Base-by-base conservation (phyloP, 1,140 invertebrate genomes). In the Aphidius gifuensis region DNA sequence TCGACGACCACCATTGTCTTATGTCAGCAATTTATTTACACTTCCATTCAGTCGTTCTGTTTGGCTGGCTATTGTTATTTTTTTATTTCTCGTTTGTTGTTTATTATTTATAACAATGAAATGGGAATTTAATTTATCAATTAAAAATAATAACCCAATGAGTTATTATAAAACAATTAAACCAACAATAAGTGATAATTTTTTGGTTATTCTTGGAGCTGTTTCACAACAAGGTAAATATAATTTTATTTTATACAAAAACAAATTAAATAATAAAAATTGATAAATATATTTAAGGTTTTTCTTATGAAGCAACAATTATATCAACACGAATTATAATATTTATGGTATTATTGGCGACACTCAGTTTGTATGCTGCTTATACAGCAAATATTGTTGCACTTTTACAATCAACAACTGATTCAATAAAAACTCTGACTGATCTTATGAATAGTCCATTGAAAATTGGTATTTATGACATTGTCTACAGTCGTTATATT, bases 311-410 rank as follows among this genome's bases (percentile, higher is more conserved):
- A 39, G 66, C 77, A 0, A 66, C 66, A 5, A 66, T 61, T 9
- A 53, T 76, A 23, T 61, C 75, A 2, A 57, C 73, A 0, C 65
- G 77, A 11, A 71, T 78, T 38, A 68, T 74, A n/a, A 68, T 70
- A 1, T 7, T 79, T 6, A 73, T 76, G 68, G 58, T 72, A 4
- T 40, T 79, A 16, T 45, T 79, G 0, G 60, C 68, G 0, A 62
- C 67, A 0, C 48, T 80, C 5, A 77, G 71, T 58, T 71, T 86
- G 0, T 87, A 87, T 66, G 84, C 84, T 0, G 85, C 86, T 0
- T 88, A 87, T 66, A 84, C 86, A 5, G 87, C 86, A 0, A 87
- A 87, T 64, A 88, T 88, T 40, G 86, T 88, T 0, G 83, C 85
- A n/a, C 70, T 88, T 1, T 68, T 88, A 0, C 86, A 87, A 68